A percentile compares a stretch with the other conserved stretches of the same genome.
phyloP scores from a whole-genome alignment of 1,140 invertebrate genomes.

The Theocolax elegans region DNA sequence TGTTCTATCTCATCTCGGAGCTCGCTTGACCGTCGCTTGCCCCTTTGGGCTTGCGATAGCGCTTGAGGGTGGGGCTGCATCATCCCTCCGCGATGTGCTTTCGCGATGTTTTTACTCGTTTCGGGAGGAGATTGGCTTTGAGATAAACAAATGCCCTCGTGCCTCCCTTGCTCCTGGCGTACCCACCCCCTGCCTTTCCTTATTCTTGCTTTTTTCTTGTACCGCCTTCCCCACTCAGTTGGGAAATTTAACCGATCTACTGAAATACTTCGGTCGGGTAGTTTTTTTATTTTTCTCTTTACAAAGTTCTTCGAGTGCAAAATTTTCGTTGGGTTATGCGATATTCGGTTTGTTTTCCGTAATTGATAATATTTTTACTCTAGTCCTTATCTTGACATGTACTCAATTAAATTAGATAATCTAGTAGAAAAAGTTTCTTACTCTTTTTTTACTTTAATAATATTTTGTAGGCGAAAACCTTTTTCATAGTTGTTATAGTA shows the following conservation, averaged over 20 bases:
- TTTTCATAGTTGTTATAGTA: no score
- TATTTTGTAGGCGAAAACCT: no score
- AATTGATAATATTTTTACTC: no score
- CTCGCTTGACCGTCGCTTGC: slow-evolving; percentile 30
- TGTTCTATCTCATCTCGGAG: slow-evolving; percentile 66
- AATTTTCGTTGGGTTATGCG: no score
- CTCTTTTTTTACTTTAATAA: no score
- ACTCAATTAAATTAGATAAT: no score
- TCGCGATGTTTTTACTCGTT: slow-evolving; percentile 31
- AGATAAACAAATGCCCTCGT: slow-evolving; percentile 30
- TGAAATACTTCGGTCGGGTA: neutral
- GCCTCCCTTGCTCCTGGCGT: neutral
- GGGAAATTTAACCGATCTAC: neutral
- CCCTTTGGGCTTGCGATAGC: slow-evolving; percentile 2
- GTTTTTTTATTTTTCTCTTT: slow-evolving; percentile 5
- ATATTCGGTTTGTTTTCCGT: no score
- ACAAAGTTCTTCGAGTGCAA: neutral
- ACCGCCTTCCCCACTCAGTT: neutral
- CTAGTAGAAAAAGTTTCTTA: no score
- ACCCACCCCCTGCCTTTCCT: no score
- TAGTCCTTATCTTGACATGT: no score
- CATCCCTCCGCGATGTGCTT: slow-evolving; percentile 6
- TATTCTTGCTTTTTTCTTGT: no score
- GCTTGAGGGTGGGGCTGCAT: neutral
- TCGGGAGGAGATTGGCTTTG: slow-evolving; percentile 13